A percentile compares a stretch with the other conserved stretches of the same genome.
Conservation (phyloP, 2,888 invertebrate genomes). For the Sussaba pulchella region DNA sequence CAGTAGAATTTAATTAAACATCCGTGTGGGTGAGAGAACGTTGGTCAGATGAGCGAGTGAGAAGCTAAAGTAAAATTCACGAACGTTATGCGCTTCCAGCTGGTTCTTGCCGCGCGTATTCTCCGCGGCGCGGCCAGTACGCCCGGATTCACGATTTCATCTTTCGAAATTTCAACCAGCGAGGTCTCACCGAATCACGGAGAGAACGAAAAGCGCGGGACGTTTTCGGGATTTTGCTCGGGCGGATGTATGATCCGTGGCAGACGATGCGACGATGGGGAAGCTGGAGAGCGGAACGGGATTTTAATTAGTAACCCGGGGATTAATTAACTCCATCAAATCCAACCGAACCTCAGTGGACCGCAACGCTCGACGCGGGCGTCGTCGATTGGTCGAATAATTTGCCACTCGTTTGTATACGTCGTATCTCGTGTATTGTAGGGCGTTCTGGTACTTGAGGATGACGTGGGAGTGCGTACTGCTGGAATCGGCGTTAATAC, state of each 20-base stretch:
- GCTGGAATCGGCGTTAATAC: too few species aligned
- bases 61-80: slow-evolving; percentile 55
- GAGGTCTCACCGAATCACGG: slow-evolving; percentile 47
- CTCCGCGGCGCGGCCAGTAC: slow-evolving; percentile 74
- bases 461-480: too few species aligned
- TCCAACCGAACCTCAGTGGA: slow-evolving; percentile 70
- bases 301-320: slow-evolving; percentile 78
- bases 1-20: slow-evolving; percentile 83
- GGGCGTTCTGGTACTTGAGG: too few species aligned
- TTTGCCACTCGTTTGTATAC: slow-evolving; percentile 66
- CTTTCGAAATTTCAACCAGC: slow-evolving; percentile 76
- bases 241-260: too few species aligned
- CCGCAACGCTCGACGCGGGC: slow-evolving; percentile 4
- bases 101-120: slow-evolving; percentile 13
- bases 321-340: slow-evolving; percentile 81
- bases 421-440: slow-evolving; percentile 47
- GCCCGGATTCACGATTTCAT: slow-evolving; percentile 79
- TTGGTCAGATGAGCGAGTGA: slow-evolving; percentile 28
- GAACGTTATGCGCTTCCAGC: slow-evolving; percentile 55
- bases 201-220: slow-evolving; percentile 42
- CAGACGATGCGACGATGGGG: slow-evolving; percentile 49
- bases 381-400: slow-evolving; percentile 70
- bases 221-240: slow-evolving; percentile 51
- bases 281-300: slow-evolving; percentile 65
- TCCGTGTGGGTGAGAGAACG: slow-evolving; percentile 64